Evolutionary conservation across 2,113 vertebrate species (phyloP), one percentile per base, ranked within the genome.

Genomic region (Macrotis lagotis): DNA sequence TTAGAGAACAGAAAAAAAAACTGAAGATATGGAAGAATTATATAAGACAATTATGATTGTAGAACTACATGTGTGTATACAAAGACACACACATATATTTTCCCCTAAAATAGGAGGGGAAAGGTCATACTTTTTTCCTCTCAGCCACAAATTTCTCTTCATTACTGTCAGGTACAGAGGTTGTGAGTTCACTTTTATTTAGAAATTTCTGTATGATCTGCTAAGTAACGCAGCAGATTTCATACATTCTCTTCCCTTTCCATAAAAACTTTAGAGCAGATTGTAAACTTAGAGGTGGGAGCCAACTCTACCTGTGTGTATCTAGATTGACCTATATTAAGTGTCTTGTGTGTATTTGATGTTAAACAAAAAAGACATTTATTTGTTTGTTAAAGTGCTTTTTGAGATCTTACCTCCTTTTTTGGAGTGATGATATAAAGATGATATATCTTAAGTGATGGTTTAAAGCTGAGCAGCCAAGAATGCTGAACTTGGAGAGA

Each of bases 331-430:
- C 59, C 14, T 74, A n/a, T 74, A 6, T 74, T 19, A 74, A 74
- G 37, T 74, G 59, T 74, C 37, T 74, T 94, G n/a, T 90, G 26
- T 83, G 3, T 89, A 31, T 96, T 26, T 94, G 47, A 48, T 93
- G 3, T 91, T 31, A 95, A 93, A n/a, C n/a, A n/a, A n/a, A n/a
- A n/a, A n/a, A 96, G 91, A 91, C 59, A 74, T 44, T 93, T 96
- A 74, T n/a, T 74, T 31, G 4, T n/a, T 74, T 19, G n/a, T n/a
- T 74, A n/a, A 74, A 74, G 59, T 74, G 31, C 59, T 74, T 74
- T n/a, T 3, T n/a, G 59, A 74, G 37, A 74, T n/a, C 14, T 59
- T 59, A 74, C 59, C 59, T 74, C 59, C 31, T 74, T n/a, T 74
- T n/a, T 74, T n/a, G 37, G 59, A 37, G 37, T 74, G 37, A 74